A percentile compares a stretch with the other conserved stretches of the same genome.
phyloP scores from a whole-genome alignment of 1,140 invertebrate genomes.

The Neodiprion lecontei region DNA sequence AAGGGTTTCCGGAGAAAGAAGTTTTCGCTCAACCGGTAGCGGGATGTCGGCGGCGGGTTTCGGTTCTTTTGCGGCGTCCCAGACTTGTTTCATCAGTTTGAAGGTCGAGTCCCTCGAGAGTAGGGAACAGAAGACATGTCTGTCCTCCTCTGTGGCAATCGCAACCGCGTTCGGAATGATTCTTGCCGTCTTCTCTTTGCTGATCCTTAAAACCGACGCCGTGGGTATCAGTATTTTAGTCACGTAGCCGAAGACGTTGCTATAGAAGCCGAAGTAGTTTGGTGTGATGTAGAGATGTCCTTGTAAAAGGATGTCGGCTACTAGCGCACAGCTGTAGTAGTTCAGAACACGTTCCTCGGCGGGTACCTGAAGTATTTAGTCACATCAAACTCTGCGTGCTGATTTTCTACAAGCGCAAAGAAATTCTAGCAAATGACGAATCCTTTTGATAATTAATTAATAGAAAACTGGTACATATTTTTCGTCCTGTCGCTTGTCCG shows the following conservation, averaged over 20 bases:
- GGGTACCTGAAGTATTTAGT: slow-evolving; percentile 63
- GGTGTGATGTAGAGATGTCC: slow-evolving; percentile 92
- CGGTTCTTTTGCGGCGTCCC: slow-evolving; percentile 63
- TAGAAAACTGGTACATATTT: no score
- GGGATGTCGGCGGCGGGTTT: slow-evolving; percentile 39
- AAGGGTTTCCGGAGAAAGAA: slow-evolving; percentile 40
- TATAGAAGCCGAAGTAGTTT: slow-evolving; percentile 95
- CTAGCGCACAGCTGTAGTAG: slow-evolving; percentile 91
- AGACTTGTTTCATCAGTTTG: slow-evolving; percentile 82
- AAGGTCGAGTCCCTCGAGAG: slow-evolving; percentile 87
- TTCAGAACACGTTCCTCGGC: slow-evolving; percentile 81
- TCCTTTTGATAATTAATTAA: no score
- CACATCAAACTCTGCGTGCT: not conserved
- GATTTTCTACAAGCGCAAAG: no score
- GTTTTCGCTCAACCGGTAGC: slow-evolving; percentile 42
- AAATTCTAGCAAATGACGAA: no score
- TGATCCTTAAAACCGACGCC: slow-evolving; percentile 81
- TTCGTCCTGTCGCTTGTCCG: no score
- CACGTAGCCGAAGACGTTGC: slow-evolving; percentile 92
- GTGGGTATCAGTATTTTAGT: slow-evolving; percentile 88
- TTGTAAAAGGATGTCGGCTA: slow-evolving; percentile 90
- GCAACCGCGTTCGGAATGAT: slow-evolving; percentile 93
- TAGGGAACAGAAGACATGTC: slow-evolving; percentile 89
- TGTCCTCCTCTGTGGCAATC: slow-evolving; percentile 81
- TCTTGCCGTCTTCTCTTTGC: slow-evolving; percentile 88